Conservation (phyloP, 2,113 vertebrate species). For the Pipra filicauda region DNA sequence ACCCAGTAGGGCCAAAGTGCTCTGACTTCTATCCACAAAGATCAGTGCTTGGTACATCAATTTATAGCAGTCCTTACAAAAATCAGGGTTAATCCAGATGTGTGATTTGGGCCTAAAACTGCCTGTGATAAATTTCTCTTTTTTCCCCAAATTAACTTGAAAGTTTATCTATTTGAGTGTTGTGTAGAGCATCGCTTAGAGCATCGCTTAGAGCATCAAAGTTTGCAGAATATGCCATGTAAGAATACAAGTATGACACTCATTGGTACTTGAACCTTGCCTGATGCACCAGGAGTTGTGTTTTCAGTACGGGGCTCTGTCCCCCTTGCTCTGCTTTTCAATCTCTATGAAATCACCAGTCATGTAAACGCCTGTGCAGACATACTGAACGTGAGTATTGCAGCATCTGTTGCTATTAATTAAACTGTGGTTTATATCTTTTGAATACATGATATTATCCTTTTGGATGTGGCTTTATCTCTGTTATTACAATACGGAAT, state of each 20-base stretch:
- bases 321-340: background rate
- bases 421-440: constrained; percentile 9
- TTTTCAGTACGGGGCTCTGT: background rate
- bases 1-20: background rate
- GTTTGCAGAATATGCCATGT: background rate
- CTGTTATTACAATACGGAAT: constrained; percentile 15
- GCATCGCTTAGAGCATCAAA: background rate
- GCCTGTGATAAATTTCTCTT: background rate
- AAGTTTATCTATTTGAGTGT: background rate
- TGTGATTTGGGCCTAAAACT: background rate
- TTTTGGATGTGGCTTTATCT: constrained; percentile 19
- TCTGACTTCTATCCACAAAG: background rate
- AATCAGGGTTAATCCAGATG: background rate
- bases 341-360: background rate
- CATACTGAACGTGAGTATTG: background rate
- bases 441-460: background rate
- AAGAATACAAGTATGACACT: background rate
- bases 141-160: background rate
- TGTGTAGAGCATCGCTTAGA: background rate
- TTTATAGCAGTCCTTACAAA: background rate
- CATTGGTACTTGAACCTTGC: background rate
- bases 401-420: constrained; percentile 33
- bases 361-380: background rate
- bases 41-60: background rate
- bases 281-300: background rate